These are phyloP conservation scores for Dryomyza anilis DNA, from an alignment of 2,888 invertebrate species.

Conservation along the genomic window DNA sequence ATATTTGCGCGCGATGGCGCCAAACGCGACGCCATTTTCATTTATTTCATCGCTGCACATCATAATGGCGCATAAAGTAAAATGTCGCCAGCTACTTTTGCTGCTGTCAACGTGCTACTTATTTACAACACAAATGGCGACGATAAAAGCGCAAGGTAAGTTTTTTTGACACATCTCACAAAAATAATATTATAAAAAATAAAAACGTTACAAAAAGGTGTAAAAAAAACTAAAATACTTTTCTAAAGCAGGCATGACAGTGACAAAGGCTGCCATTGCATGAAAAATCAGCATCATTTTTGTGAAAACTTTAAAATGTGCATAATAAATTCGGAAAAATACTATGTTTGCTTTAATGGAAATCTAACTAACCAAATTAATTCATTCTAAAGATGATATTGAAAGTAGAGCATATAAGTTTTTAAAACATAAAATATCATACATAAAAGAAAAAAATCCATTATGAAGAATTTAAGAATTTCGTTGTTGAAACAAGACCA, in stretches of 20 bases:
- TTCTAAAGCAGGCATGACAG: neutral
- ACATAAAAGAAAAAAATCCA: too few species aligned
- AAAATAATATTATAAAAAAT: neutral
- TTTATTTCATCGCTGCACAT: conserved; percentile 34
- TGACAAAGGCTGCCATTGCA: neutral
- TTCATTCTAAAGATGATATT: too few species aligned
- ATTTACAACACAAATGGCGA: conserved; percentile 1
- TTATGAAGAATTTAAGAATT: too few species aligned
- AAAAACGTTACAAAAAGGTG: neutral
- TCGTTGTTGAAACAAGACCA: too few species aligned
- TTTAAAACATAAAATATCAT: too few species aligned
- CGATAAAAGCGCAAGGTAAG: conserved; percentile 20
- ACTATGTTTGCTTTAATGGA: too few species aligned
- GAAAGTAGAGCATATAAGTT: too few species aligned
- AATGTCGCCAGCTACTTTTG: conserved; percentile 37
- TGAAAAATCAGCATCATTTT: too few species aligned
- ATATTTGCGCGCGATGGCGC: conserved; percentile 43
- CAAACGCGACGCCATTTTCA: conserved; percentile 54
- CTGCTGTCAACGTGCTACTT: conserved; percentile 38
- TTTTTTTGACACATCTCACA: neutral
- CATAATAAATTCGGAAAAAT: too few species aligned
- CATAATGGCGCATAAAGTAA: conserved; percentile 45
- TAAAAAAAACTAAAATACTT: neutral
- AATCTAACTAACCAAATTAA: too few species aligned
- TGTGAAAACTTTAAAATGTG: too few species aligned